Conservation (phyloP, 35 echinoderm and acorn worm genomes). For the Holothuria glaberrima region DNA sequence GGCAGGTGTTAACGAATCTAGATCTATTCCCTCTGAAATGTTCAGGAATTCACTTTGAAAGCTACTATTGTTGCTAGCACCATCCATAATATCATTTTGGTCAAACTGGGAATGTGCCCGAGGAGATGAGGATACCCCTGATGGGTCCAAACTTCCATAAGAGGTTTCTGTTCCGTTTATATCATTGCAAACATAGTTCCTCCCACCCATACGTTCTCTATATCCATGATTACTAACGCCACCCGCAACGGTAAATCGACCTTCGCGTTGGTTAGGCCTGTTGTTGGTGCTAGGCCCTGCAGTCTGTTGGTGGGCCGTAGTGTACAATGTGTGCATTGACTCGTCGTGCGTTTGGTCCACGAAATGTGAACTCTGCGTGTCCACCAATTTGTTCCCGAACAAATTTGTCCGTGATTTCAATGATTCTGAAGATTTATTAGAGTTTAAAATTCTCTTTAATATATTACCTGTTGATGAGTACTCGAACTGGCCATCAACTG, state of each 20-base stretch:
- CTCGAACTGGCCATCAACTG: constrained; percentile 51
- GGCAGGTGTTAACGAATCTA: constrained; percentile 61
- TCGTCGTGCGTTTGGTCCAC: constrained; percentile 52
- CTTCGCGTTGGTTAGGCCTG: constrained; percentile 47
- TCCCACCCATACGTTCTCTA: neutral
- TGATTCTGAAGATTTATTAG: constrained; percentile 32
- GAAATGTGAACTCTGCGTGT: constrained; percentile 56
- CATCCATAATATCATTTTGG: constrained; percentile 54
- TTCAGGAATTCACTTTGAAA: constrained; percentile 57
- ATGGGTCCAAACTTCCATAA: constrained; percentile 40
- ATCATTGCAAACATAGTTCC: constrained; percentile 32
- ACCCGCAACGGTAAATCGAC: constrained; percentile 33
- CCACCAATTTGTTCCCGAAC: constrained; percentile 47
- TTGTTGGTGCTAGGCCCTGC: constrained; percentile 30
- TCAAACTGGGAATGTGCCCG: constrained; percentile 58
- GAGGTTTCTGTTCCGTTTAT: constrained; percentile 34
- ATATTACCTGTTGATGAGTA: constrained; percentile 52
- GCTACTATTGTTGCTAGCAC: constrained; percentile 49
- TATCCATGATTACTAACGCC: constrained; percentile 36
- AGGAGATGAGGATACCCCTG: constrained; percentile 30
- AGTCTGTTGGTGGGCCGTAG: constrained; percentile 56
- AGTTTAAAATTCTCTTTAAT: constrained; percentile 57
- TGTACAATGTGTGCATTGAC: constrained; percentile 49
- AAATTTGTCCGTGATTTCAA: constrained; percentile 37
- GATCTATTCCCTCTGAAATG: constrained; percentile 55